Conservation (phyloP, 1,140 invertebrate genomes). For the Monochamus saltuarius region DNA sequence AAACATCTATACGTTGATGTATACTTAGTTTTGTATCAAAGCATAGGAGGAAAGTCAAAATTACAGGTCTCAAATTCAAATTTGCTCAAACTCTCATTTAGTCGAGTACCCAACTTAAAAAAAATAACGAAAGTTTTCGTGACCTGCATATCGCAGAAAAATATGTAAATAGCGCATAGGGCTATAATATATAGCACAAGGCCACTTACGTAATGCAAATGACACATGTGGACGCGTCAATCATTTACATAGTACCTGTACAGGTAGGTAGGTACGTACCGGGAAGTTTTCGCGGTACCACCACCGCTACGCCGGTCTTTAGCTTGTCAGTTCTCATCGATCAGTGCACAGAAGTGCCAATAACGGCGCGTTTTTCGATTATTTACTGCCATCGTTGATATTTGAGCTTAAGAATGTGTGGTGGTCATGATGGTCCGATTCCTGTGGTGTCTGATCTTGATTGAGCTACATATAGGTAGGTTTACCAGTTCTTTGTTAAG, state of each 20-base stretch:
- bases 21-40: too few relatives aligned
- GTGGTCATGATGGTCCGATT: constrained; percentile 26
- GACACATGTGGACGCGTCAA: constrained; percentile 9
- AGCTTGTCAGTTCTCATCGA: constrained; percentile 18
- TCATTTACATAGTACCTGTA: constrained; percentile 15
- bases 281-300: constrained; percentile 1
- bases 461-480: constrained; percentile 28
- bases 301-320: constrained; percentile 14
- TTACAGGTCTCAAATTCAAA: too few relatives aligned
- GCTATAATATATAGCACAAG: constrained; percentile 37
- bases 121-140: not conserved
- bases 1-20: too few relatives aligned
- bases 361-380: constrained; percentile 12
- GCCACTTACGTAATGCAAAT: constrained; percentile 36
- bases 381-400: not conserved
- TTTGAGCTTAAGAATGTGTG: constrained; percentile 21
- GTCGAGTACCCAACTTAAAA: too few relatives aligned
- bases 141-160: too few relatives aligned
- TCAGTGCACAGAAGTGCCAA: constrained; percentile 11
- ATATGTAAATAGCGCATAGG: constrained; percentile 21
- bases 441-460: constrained; percentile 29
- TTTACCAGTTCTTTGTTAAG: not conserved
- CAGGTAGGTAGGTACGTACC: constrained; percentile 7
- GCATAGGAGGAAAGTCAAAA: too few relatives aligned
- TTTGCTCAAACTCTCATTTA: too few relatives aligned